phyloP scores from a whole-genome alignment of 2,888 invertebrate species.

The Oegoconia quadripuncta region DNA sequence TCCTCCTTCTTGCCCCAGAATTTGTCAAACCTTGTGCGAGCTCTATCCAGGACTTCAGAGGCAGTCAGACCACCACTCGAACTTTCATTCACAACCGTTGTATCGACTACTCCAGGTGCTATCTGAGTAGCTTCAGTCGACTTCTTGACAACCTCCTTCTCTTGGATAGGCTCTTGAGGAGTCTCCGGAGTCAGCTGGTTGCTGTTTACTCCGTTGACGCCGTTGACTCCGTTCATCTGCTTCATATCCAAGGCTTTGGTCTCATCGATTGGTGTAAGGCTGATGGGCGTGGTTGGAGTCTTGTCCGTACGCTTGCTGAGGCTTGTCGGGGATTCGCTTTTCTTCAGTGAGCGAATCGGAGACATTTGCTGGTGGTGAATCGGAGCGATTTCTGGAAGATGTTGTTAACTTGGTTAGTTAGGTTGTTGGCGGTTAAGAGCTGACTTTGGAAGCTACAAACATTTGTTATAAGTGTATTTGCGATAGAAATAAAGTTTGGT shows the following conservation, averaged over 20 bases:
- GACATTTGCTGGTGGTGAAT: slow-evolving; percentile 77
- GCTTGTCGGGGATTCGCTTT: slow-evolving; percentile 72
- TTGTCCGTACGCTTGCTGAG: slow-evolving; percentile 72
- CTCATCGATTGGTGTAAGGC: slow-evolving; percentile 73
- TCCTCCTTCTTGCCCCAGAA: slow-evolving; percentile 88
- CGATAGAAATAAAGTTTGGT: background rate
- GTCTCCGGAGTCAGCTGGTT: slow-evolving; percentile 66
- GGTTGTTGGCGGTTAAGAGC: background rate
- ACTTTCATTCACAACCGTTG: slow-evolving; percentile 68
- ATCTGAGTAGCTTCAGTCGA: slow-evolving; percentile 70
- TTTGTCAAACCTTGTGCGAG: slow-evolving; percentile 90
- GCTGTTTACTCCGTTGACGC: slow-evolving; percentile 45
- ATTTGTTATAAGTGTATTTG: background rate
- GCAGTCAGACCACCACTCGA: slow-evolving; percentile 80
- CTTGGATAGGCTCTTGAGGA: slow-evolving; percentile 53
- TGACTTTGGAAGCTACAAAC: slow-evolving; percentile 25
- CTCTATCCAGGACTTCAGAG: slow-evolving; percentile 88
- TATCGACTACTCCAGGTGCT: slow-evolving; percentile 79
- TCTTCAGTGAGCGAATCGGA: slow-evolving; percentile 72
- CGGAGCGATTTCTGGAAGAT: slow-evolving; percentile 73
- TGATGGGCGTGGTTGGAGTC: slow-evolving; percentile 72
- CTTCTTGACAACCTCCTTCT: slow-evolving; percentile 67
- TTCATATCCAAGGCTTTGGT: slow-evolving; percentile 70
- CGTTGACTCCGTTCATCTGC: slow-evolving; percentile 56
- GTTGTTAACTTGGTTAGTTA: background rate